Evolutionary conservation across 2,113 vertebrate genomes (phyloP).

Genomic region (Carassius gibelio): DNA sequence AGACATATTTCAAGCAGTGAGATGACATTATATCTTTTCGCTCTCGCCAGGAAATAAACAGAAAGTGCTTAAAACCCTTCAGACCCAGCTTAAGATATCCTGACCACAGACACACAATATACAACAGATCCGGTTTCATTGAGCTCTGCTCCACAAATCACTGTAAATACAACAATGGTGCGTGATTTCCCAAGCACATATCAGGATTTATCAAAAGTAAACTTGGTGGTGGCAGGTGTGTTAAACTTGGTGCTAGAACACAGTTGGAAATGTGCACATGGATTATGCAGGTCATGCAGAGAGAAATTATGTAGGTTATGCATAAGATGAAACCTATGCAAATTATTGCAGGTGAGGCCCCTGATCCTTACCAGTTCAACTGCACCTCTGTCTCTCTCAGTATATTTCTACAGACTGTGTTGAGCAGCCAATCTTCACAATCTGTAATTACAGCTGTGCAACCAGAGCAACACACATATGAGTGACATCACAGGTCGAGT

Average conservation of each 20-base stretch:
- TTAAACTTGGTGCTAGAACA: background rate
- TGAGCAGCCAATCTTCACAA: background rate
- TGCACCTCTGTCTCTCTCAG: too few species aligned
- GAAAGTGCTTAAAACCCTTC: constrained; percentile 57
- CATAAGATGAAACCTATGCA: background rate
- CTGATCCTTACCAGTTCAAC: too few species aligned
- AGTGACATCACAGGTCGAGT: background rate
- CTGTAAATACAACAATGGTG: constrained; percentile 11
- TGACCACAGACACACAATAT: constrained; percentile 79
- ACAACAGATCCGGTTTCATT: constrained; percentile 66
- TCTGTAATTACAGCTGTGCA: constrained; percentile 54
- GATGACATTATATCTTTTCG: constrained; percentile 80
- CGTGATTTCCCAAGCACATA: background rate
- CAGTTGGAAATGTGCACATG: background rate
- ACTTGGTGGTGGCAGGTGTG: background rate
- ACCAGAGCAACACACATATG: constrained; percentile 57
- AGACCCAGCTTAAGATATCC: constrained; percentile 86
- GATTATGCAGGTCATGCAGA: background rate
- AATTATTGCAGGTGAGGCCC: background rate
- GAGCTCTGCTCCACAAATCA: constrained; percentile 43
- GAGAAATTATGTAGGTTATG: background rate
- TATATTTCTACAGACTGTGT: background rate
- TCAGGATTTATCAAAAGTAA: background rate
- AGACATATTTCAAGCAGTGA: constrained; percentile 87
- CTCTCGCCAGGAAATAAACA: background rate